Evolutionary conservation across 2,797 vertebrate species (phyloP), one percentile per base, ranked within the genome.

Genomic region (Epinephelus malabaricus): DNA sequence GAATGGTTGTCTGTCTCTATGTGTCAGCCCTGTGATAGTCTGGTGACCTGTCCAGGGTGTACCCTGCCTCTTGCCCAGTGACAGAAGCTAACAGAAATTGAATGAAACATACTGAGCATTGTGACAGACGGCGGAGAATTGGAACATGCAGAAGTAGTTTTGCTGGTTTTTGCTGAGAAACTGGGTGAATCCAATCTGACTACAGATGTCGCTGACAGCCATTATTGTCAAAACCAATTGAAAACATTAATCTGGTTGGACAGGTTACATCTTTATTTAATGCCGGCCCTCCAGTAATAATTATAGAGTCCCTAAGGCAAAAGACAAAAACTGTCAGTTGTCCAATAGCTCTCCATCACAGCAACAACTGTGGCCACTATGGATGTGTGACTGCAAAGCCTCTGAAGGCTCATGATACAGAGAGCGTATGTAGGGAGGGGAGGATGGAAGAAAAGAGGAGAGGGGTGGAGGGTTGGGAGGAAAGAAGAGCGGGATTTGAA

Each of bases 401-500:
- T 77, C 60, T 58, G 49, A 43, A 27, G 30, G 47, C 25, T 51
- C 18, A 17, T 2, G 53, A 6, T 1, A 46, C 15, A 47, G 5
- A 71, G 34, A 25, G n/a, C 14, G 49, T 30, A 6, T 10, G n/a
- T 10, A 64, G 23, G 38, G 47, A 71, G 23, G 2, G 34, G 11
- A 38, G n/a, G 12, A 27, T 7, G 27, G 15, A 9, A 12, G 15
- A 34, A 34, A 34, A 34, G 34, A 34, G 34, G 7, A 34, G 34
- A 34, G 34, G 7, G 34, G 34, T 34, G 34, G 7, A 34, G 34
- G 34, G 34, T 34, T 34, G 34, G 34, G 6, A 34, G 40, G 49
- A 50, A 49, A 68, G n/a, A 50, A 12, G 2, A 40, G 65, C 17
- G 4, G 61, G 75, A 91, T 92, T 68, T 83, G 49, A 79, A 74